Conservation (phyloP, 2,113 vertebrate species). For the Origma solitaria region DNA sequence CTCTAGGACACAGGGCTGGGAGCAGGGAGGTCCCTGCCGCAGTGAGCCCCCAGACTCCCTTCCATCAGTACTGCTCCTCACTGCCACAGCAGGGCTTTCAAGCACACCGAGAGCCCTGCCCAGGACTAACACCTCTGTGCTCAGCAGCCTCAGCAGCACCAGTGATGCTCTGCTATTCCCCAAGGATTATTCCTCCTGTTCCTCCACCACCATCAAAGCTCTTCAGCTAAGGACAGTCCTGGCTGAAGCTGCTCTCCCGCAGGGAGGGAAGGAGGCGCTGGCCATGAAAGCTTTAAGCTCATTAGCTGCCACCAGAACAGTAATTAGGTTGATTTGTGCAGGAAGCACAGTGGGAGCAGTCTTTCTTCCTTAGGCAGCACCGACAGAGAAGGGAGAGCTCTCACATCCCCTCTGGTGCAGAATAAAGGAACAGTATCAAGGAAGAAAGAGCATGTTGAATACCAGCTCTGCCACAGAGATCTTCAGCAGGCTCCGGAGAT, state of each 20-base stretch:
- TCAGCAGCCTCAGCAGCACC: neutral
- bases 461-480: neutral
- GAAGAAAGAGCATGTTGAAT: neutral
- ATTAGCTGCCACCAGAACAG: neutral
- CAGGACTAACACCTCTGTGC: neutral
- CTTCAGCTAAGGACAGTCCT: neutral
- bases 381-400: neutral
- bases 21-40: neutral
- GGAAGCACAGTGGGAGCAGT: neutral
- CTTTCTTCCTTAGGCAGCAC: neutral
- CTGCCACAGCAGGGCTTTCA: rapidly evolving
- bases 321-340: neutral
- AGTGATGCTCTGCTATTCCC: rapidly evolving
- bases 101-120: neutral
- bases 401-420: neutral
- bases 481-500: neutral
- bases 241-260: neutral
- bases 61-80: rapidly evolving
- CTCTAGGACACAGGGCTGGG: neutral
- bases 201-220: neutral
- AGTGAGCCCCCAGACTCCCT: neutral
- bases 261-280: neutral
- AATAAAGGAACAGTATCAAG: neutral
- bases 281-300: constrained; percentile 16
- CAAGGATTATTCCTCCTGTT: neutral